A percentile compares a stretch with the other conserved stretches of the same genome.
Conservation (phyloP, 2,888 invertebrate genomes). For the Choreutis nemorana region DNA sequence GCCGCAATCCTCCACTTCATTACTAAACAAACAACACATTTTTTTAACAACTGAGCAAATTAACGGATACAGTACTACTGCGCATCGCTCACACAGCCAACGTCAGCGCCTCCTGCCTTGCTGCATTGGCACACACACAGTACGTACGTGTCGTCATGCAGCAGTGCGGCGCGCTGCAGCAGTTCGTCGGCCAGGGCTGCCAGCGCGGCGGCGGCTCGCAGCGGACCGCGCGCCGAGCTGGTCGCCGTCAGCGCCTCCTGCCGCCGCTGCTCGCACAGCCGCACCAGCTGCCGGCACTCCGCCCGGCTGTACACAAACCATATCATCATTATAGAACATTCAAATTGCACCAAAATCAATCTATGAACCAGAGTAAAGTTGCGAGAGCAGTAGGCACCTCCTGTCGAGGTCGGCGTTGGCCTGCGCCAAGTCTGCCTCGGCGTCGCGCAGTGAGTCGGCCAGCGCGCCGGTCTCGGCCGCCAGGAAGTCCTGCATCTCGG, state of each 20-base stretch:
- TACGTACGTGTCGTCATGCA: too few species aligned
- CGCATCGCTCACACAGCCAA: too few species aligned
- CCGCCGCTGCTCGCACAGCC: slow-evolving; percentile 82
- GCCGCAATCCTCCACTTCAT: too few species aligned
- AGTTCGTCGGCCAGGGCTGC: slow-evolving; percentile 72
- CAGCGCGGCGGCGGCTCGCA: slow-evolving; percentile 61
- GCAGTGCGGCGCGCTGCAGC: slow-evolving; percentile 76
- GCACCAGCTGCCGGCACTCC: slow-evolving; percentile 80
- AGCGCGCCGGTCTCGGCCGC: slow-evolving; percentile 85
- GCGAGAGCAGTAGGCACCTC: slow-evolving; percentile 26
- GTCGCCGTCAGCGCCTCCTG: slow-evolving; percentile 64
- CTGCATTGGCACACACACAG: slow-evolving; percentile 75
- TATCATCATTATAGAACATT: not conserved
- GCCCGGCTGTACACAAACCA: slow-evolving; percentile 64
- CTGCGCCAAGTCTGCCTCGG: slow-evolving; percentile 70
- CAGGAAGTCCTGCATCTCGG: slow-evolving; percentile 87
- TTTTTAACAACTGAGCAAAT: too few species aligned
- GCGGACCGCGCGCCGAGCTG: slow-evolving; percentile 61
- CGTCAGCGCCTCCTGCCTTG: too few species aligned
- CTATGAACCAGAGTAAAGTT: not conserved
- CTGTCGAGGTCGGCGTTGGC: slow-evolving; percentile 41
- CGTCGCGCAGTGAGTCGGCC: slow-evolving; percentile 79
- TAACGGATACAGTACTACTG: too few species aligned
- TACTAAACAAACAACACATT: too few species aligned
- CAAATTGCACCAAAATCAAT: not conserved